Base-by-base conservation (phyloP, 2,888 invertebrate species). In the Chironomus riparius region DNA sequence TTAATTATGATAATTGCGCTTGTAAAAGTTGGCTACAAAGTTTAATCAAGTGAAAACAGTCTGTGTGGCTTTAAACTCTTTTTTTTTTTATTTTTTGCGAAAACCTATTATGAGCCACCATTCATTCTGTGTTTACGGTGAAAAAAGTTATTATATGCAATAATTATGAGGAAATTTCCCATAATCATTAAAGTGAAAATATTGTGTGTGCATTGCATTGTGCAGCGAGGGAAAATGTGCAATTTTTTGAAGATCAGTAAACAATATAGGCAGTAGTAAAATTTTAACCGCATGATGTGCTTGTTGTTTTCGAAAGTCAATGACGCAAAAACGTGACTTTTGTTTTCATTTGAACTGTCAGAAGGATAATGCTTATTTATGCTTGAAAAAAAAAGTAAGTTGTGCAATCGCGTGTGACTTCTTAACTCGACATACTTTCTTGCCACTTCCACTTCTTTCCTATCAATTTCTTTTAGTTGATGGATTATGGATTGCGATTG, bases 161-260 rank as follows among this genome's bases (percentile, higher is more conserved):
- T 38, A 38, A 38, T 38, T 38, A 38, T 38, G 38, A 38, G 56
- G 18, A 50, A 71, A 50, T 71, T 68, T 71, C 61, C 56, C 71
- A 70, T 56, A 50, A 71, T 71, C 68, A 68, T 68, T 50, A 71
- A 71, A 71, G 71, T 71, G 71, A 71, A 71, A 71, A 71, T 28
- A 47, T 38, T 38, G 7, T 38, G 28, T 50, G 56, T 56, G 22
- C 47, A 70, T 15, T 70, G 47, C 18, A 50, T 13, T 24, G 12
- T 18, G 24, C 22, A 50, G 13, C 15, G 47, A 56, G 24, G 47
- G 47, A 50, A 21, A 56, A 21, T 21, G 2, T 15, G 62, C 73
- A 73, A 73, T 73, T 28, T 24, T 21, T 65, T 65, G 65, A 65
- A 65, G 65, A 65, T 65, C 22, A 56, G 13, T 5, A 13, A 24